Evolutionary conservation across 2,888 invertebrate genomes (phyloP).

Genomic region (Xestia c-nigrum): DNA sequence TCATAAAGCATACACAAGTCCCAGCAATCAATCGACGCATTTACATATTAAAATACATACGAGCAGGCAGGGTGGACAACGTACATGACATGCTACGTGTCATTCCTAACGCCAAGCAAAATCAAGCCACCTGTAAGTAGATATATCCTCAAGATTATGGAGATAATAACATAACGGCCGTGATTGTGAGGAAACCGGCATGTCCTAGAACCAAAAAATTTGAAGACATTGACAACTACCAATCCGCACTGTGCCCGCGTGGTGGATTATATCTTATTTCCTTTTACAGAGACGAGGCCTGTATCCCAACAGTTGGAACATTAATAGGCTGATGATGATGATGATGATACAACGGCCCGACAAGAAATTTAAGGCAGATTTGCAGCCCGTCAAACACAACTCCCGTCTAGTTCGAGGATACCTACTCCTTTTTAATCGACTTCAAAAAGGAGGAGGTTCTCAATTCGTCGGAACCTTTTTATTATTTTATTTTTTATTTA

Average conservation of each 20-base stretch:
- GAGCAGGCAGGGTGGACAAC: background rate
- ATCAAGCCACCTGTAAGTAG: background rate
- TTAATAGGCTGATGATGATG: no score
- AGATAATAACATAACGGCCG: background rate
- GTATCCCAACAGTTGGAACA: no score
- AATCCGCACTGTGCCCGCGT: no score
- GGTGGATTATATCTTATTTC: no score
- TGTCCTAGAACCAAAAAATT: no score
- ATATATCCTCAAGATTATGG: background rate
- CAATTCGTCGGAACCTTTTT: no score
- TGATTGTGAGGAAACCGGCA: no score
- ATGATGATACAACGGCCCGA: background rate
- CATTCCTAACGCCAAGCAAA: background rate
- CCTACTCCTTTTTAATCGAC: no score
- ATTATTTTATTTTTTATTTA: no score
- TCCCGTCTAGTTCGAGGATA: background rate
- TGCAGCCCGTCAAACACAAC: background rate
- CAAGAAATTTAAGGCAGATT: background rate
- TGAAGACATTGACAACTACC: no score
- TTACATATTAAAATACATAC: conserved; percentile 61
- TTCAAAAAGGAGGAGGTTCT: no score
- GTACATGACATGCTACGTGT: background rate
- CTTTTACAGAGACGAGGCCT: no score
- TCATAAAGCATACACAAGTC: conserved; percentile 59
- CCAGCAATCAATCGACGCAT: conserved; percentile 64